Evolutionary conservation across 2,113 vertebrate species (phyloP), one percentile per base, ranked within the genome.

Genomic region (Gopherus flavomarginatus): DNA sequence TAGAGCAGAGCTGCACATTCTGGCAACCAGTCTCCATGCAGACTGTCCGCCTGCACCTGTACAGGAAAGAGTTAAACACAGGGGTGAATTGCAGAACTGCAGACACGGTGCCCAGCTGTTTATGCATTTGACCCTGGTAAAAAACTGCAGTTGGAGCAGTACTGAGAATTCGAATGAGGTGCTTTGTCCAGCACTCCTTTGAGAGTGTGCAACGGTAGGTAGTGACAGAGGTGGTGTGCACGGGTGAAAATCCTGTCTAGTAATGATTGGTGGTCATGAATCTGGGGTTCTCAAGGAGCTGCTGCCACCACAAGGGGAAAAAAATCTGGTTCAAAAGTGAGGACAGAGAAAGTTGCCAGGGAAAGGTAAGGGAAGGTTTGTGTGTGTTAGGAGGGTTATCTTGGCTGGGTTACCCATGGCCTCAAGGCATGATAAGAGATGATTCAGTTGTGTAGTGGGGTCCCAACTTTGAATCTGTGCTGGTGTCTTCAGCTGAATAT

Each of bases 21-120:
- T 99, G 99, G 97, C 98, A 99, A 84, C 98, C 98, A 0, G 99
- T 99, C 96, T 99, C 99, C 97, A 99, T 98, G 96, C 98, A 98
- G 88, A 99, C 97, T 6, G 98, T 98, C 86, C 93, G 96, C 49
- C 98, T 97, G 96, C 98, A 98, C 89, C 98, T 99, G 90, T 49
- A 47, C 47, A 84, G 26, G 56, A 75, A 87, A 56, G n/a, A 65
- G 80, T 56, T n/a, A 65, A 56, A 57, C 11, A 24, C 2, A 22
- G 38, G 13, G 14, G 2, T 12, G 38, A 8, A 35, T 80, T 9
- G 65, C 5, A 50, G 12, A 49, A 65, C 54, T 26, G 29, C 81
- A 44, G 35, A 2, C 1, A 5, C 10, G 50, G n/a, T 87, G 8
- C 47, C 44, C 24, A 6, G 17, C 5, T 11, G 44, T 59, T 86